Percentiles rank a stretch among this genome's conserved stretches.
Conservation (phyloP, 2,888 invertebrate species). For the Escarpia spicata region DNA sequence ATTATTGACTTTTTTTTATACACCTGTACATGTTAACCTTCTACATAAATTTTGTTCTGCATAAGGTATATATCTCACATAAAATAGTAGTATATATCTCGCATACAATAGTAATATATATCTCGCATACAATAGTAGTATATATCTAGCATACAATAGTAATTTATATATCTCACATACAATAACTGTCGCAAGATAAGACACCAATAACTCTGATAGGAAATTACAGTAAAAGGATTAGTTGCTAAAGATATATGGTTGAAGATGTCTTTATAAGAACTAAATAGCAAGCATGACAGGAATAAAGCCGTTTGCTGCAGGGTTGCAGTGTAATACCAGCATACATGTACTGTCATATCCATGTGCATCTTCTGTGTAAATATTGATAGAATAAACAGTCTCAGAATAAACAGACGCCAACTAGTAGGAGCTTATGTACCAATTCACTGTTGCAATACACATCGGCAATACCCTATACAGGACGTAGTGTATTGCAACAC, state of each 20-base stretch:
- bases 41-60: no score
- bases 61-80: no score
- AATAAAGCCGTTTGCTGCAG: background rate
- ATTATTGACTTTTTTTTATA: background rate
- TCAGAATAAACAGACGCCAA: background rate
- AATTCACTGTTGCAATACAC: background rate
- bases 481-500: no score
- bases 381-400: background rate
- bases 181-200: no score
- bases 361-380: background rate
- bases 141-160: no score
- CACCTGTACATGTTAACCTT: no score
- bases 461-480: background rate
- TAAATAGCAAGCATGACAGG: background rate
- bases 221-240: background rate
- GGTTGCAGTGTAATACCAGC: background rate
- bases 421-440: background rate
- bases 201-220: background rate
- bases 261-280: background rate
- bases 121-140: no score
- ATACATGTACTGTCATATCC: no score
- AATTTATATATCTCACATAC: no score
- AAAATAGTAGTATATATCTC: no score
- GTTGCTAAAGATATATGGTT: background rate
- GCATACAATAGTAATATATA: no score